Conservation (phyloP, 2,113 vertebrate species). For the Lasiurus borealis region DNA sequence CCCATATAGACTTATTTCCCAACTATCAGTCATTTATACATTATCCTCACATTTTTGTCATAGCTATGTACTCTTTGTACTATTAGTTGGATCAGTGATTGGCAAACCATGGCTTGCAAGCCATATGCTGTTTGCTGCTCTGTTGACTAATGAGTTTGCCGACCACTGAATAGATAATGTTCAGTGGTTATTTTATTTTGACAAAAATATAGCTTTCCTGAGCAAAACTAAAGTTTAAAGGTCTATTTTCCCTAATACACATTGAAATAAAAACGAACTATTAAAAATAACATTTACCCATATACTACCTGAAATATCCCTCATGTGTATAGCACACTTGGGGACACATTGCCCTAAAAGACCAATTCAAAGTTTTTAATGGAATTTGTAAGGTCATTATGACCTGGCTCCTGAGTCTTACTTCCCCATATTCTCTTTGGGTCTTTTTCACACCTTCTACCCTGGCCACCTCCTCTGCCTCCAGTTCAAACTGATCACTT, state of each 20-base stretch:
- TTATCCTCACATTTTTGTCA: neutral
- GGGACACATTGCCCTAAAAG: neutral
- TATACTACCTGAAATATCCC: neutral
- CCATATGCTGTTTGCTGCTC: no score
- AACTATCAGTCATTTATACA: constrained; percentile 2
- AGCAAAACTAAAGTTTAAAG: neutral
- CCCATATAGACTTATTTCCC: neutral
- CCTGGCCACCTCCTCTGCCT: neutral
- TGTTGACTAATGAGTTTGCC: no score
- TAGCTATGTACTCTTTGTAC: neutral
- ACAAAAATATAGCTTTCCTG: constrained; percentile 18
- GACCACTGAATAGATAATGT: neutral
- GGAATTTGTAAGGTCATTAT: neutral
- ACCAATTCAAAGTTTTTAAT: neutral
- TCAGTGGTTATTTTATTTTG: neutral
- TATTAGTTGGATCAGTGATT: neutral
- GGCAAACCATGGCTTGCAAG: no score
- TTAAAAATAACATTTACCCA: constrained; percentile 5
- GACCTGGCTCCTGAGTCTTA: neutral
- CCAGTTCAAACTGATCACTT: neutral
- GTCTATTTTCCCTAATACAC: neutral
- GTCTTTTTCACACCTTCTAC: neutral
- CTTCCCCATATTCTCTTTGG: neutral
- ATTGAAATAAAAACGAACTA: constrained; percentile 30
- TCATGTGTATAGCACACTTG: neutral